Conservation (phyloP, 2,888 invertebrate species). For the Rhagonycha lutea region DNA sequence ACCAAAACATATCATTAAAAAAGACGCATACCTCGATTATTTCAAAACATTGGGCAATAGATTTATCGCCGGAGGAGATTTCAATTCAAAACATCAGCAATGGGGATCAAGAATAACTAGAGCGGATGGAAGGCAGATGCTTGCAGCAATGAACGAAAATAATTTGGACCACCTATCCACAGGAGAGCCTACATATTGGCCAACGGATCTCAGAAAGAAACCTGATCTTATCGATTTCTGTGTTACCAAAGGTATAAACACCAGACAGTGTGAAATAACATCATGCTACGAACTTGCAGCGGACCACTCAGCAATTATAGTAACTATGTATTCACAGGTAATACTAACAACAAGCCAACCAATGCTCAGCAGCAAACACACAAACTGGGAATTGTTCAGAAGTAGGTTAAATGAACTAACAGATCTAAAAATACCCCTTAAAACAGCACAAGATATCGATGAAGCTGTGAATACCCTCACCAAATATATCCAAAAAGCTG, state of each 20-base stretch:
- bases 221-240: not conserved
- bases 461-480: not conserved
- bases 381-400: not conserved
- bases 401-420: not conserved
- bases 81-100: no score
- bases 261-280: not conserved
- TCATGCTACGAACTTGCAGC: not conserved
- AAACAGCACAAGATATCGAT: not conserved
- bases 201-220: slow-evolving; percentile 18
- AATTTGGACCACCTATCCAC: slow-evolving; percentile 19
- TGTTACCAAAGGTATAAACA: not conserved
- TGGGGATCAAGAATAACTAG: slow-evolving; percentile 23
- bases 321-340: not conserved
- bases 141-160: slow-evolving; percentile 8
- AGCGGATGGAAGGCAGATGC: not conserved
- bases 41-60: slow-evolving; percentile 26
- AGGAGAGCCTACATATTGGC: no score
- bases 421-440: not conserved
- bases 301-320: not conserved
- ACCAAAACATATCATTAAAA: slow-evolving; percentile 27
- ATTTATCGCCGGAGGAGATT: slow-evolving; percentile 29
- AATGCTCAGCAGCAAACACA: not conserved
- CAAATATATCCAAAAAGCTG: slow-evolving; percentile 9
- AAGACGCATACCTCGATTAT: slow-evolving; percentile 26
- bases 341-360: not conserved